Evolutionary conservation across 2,113 vertebrate genomes (phyloP).

Genomic region (Grammomys surdaster): DNA sequence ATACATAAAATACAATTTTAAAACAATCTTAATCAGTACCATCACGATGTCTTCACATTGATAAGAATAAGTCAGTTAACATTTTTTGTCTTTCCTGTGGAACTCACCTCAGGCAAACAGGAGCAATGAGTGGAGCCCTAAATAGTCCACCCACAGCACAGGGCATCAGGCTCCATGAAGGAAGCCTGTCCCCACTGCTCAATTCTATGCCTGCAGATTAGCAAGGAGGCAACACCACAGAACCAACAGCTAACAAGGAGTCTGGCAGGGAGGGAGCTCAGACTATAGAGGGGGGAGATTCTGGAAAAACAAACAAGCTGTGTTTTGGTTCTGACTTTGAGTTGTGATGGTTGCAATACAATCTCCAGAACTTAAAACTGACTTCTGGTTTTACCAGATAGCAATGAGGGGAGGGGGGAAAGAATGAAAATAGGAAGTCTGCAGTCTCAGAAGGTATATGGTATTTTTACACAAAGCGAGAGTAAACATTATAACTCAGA

Average conservation of each 20-base stretch:
- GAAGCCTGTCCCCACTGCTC: neutral
- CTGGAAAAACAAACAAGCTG: too few species aligned
- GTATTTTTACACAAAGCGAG: neutral
- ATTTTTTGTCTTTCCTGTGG: rapidly evolving
- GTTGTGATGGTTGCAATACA: neutral
- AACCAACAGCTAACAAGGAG: neutral
- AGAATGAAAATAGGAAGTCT: neutral
- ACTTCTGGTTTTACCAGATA: too few species aligned
- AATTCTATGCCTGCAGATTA: neutral
- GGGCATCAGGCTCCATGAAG: neutral
- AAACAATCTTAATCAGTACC: neutral
- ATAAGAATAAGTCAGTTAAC: neutral
- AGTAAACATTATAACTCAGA: neutral
- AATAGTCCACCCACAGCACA: neutral
- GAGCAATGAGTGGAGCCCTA: rapidly evolving
- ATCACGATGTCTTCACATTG: neutral
- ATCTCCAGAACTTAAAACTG: neutral
- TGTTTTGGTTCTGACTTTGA: neutral
- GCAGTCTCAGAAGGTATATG: neutral
- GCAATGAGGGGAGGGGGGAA: neutral
- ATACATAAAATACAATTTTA: neutral
- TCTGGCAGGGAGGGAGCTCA: too few species aligned
- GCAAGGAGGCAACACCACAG: neutral
- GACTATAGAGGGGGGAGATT: neutral
- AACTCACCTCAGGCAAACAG: neutral